Evolutionary conservation across 2,888 invertebrate species (phyloP).

Genomic region (Trichogramma dendrolimi): DNA sequence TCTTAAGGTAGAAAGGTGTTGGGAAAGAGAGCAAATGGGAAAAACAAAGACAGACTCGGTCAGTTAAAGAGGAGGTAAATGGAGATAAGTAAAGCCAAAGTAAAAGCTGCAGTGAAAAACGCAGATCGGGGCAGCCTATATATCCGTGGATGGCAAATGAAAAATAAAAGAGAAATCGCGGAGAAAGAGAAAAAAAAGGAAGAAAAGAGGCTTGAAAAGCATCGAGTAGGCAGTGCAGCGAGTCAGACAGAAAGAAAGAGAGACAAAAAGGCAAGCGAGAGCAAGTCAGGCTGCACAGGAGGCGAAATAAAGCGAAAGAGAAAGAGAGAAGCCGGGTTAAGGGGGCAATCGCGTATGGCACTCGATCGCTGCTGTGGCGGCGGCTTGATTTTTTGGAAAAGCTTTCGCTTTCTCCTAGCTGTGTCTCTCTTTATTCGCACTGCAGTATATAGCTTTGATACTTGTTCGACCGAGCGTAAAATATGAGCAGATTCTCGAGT

Average conservation of each 20-base stretch:
- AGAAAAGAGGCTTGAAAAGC: not conserved
- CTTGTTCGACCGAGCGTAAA: conserved; percentile 17
- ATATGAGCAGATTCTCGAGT: conserved; percentile 10
- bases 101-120: too few species aligned
- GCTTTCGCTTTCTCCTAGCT: not conserved
- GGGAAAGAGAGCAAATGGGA: too few species aligned
- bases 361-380: not conserved
- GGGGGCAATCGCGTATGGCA: not conserved
- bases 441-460: conserved; percentile 7
- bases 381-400: conserved; percentile 5
- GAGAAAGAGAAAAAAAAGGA: not conserved
- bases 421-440: not conserved
- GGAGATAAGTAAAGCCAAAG: too few species aligned
- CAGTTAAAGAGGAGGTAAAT: too few species aligned
- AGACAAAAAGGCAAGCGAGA: too few species aligned
- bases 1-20: too few species aligned
- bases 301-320: too few species aligned
- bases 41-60: too few species aligned
- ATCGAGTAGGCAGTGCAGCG: not conserved
- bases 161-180: not conserved
- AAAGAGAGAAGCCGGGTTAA: not conserved
- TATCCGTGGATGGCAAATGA: too few species aligned
- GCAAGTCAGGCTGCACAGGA: too few species aligned
- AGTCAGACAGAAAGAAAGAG: too few species aligned
- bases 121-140: too few species aligned